Evolutionary conservation across 2,888 invertebrate species (phyloP), one percentile per base, ranked within the genome.

Genomic region (Vanessa cardui): DNA sequence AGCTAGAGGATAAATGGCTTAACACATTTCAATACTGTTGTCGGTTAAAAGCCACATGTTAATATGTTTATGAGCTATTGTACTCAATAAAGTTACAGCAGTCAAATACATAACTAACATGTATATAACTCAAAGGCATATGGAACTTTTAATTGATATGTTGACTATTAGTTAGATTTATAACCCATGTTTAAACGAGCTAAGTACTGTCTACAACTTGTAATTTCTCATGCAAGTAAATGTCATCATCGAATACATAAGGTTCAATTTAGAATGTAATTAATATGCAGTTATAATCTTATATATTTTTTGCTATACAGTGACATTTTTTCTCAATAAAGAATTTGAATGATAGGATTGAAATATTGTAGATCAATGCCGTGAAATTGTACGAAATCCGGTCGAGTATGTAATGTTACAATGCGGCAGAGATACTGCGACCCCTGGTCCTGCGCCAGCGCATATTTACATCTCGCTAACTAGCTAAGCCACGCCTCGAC

Each of bases 381-480:
- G 39, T 56, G 18, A 64, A 70, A 69, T 64, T 66, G 58, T 71
- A 52, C 58, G 72, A 59, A 70, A 74, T 74, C 52, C 62, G 68
- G 72, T 70, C 67, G 65, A 69, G 65, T 67, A 65, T 59, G 62
- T 68, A 62, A 64, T 72, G 58, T 69, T 68, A 81, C 82, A 84
- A 85, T 85, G 83, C 82, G 81, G 83, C 77, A 80, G 78, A 75
- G 74, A 76, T 75, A 75, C 76, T 74, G 73, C 77, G 79, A 79
- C 80, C 78, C 74, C 74, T 76, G 80, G 74, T 76, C 76, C 75
- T 70, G 77, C 74, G 77, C 75, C 71, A 71, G 73, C 74, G 78
- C 78, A 80, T 78, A 82, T 81, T 83, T 82, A 83, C 81, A 83
- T 80, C 82, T 80, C 78, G 80, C 81, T 83, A 86, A 87, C 87